Evolutionary conservation across 2,113 vertebrate genomes (phyloP).

Genomic region (Pomatostomus ruficeps): DNA sequence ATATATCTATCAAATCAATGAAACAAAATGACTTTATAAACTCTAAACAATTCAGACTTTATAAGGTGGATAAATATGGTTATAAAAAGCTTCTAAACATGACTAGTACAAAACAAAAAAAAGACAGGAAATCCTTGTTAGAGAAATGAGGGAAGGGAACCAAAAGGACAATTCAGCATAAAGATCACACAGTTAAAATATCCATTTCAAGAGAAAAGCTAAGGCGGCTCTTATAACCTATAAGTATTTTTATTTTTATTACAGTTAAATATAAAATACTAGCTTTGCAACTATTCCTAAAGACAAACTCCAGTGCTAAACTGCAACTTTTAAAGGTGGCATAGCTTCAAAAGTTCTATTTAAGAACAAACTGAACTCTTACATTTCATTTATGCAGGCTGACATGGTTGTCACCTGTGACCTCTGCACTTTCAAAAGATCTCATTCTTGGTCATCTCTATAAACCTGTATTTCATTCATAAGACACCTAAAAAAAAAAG

Average conservation of each 20-base stretch:
- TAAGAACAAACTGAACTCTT: background rate
- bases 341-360: background rate
- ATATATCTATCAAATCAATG: background rate
- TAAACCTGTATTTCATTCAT: background rate
- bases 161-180: background rate
- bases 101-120: background rate
- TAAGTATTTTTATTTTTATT: background rate
- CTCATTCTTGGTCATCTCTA: background rate
- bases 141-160: background rate
- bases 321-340: background rate
- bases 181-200: background rate
- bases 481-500: background rate
- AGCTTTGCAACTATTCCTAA: background rate
- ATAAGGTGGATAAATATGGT: background rate
- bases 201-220: background rate
- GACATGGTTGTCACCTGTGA: background rate
- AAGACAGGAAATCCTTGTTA: background rate
- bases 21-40: background rate
- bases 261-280: background rate
- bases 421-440: background rate
- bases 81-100: background rate
- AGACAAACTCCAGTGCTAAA: background rate
- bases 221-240: background rate
- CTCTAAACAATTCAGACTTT: background rate
- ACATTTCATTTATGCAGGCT: background rate